phyloP scores from a whole-genome alignment of 2,113 vertebrate species.

The Thymallus thymallus region DNA sequence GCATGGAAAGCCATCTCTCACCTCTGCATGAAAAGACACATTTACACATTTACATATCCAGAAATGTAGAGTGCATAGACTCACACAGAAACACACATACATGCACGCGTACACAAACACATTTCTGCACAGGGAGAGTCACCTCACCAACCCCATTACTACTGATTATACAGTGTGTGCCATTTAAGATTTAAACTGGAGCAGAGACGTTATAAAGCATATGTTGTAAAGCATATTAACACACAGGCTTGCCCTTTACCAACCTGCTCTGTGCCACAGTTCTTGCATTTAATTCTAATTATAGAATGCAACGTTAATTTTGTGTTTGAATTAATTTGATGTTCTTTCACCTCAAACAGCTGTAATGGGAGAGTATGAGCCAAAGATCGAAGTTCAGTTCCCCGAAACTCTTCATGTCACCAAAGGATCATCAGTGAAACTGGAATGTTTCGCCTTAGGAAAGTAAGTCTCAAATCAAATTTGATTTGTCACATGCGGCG shows the following conservation, averaged over 20 bases:
- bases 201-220: constrained; percentile 32
- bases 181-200: constrained; percentile 43
- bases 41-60: constrained; percentile 44
- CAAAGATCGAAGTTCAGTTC: constrained; percentile 89
- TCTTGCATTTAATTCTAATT: constrained; percentile 21
- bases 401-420: constrained; percentile 75
- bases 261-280: constrained; percentile 16
- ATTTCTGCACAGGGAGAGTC: constrained; percentile 11
- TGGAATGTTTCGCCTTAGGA: constrained; percentile 91
- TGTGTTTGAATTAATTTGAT: constrained; percentile 30
- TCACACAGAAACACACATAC: not conserved
- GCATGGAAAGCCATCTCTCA: constrained; percentile 31
- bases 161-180: constrained; percentile 24
- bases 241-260: not conserved
- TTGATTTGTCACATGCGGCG: no score
- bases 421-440: constrained; percentile 81
- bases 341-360: constrained; percentile 66
- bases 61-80: constrained; percentile 15
- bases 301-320: constrained; percentile 2
- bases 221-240: constrained; percentile 19
- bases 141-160: constrained; percentile 42
- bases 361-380: constrained; percentile 91
- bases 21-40: constrained; percentile 37
- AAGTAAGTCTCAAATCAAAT: constrained; percentile 79
- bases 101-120: not conserved